Evolutionary conservation across 2,113 vertebrate genomes (phyloP), one percentile per base, ranked within the genome.

Genomic region (Marcusenius ussheri): DNA sequence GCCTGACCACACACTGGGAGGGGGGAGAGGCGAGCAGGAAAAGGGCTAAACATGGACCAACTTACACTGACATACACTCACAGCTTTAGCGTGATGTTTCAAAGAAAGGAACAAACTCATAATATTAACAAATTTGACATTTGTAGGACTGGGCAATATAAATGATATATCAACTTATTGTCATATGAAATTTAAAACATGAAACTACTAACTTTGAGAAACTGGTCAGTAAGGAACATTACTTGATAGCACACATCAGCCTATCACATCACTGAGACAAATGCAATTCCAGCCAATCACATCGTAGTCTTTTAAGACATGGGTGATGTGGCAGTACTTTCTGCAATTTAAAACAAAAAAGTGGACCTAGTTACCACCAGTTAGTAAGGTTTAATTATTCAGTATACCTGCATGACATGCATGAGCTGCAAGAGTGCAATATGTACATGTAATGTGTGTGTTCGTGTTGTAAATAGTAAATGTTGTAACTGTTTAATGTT

Each of bases 11-110:
- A 8, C 56, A 58, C 56, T 58, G 62, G 62, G n/a, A n/a, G n/a
- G n/a, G n/a, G 62, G 8, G 24, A 66, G n/a, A 66, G 62, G 62
- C 4, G 10, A 66, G n/a, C n/a, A 66, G n/a, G n/a, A 3, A 31
- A 31, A 66, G 10, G n/a, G n/a, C 9, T 66, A 10, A 66, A 31
- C 62, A 66, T 27, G n/a, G n/a, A 66, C 9, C 3, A 11, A 27
- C n/a, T 66, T 27, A 4, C 95, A 95, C 24, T 93, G 10, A 83
- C 92, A 66, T 27, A 66, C n/a, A 66, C 24, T 66, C 1, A 27
- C n/a, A 66, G 62, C 27, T n/a, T 62, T 62, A 9, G 21, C 24
- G 8, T n/a, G 6, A n/a, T 62, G 24, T 62, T 62, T 62, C 58
- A 62, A 66, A 66, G 62, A 66, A 66, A 27, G 62, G 9, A 27